Base-by-base conservation (phyloP, 1,140 invertebrate genomes). In the Caerostris darwini region DNA sequence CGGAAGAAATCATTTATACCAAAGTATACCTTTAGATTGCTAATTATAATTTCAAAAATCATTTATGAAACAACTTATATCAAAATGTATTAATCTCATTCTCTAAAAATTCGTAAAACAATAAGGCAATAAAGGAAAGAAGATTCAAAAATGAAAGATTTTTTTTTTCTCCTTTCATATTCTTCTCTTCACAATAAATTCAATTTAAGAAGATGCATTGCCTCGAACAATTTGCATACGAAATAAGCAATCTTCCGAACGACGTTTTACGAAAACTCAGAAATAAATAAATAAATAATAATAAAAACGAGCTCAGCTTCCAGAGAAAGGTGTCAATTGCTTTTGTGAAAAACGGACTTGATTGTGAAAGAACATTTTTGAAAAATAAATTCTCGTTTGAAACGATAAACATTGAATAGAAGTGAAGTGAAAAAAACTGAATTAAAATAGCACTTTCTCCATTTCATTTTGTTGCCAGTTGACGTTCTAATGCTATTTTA, bases 101-200 rank as follows among this genome's bases (percentile, higher is more conserved):
- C 8, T 3, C 17, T 6, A 12, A 58, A 82, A 83, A 58, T 10
- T 58, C n/a, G 10, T 83, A n/a, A 83, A 83, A 58, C 56, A 19
- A 57, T 5, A 57, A 57, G 14, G 5, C 12, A 83, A 10, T 7
- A 8, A 56, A 89, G 8, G 8, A 53, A 89, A 89, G 1, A 54
- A 50, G 10, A 56, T 14, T 17, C 71, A 56, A 14, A 89, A 69
- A 89, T 7, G 17, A 71, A 34, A 56, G 8, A 17, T 69, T 5
- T 10, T 58, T 64, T 50, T 87, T 50, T 87, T 34, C 2, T 34
- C 34, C 34, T 34, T 7, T 54, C 85, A 34, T 61, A 7, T 58
- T 85, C 54, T 58, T 85, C 54, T 6, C 34, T 19, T 61, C 19
- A 56, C n/a, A 87, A 67, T 59, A 87, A 87, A 87, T 87, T 87